A percentile compares a stretch with the other conserved stretches of the same genome.
Evolutionary conservation across 2,888 invertebrate genomes (phyloP).

Genomic region (Metellina segmentata): DNA sequence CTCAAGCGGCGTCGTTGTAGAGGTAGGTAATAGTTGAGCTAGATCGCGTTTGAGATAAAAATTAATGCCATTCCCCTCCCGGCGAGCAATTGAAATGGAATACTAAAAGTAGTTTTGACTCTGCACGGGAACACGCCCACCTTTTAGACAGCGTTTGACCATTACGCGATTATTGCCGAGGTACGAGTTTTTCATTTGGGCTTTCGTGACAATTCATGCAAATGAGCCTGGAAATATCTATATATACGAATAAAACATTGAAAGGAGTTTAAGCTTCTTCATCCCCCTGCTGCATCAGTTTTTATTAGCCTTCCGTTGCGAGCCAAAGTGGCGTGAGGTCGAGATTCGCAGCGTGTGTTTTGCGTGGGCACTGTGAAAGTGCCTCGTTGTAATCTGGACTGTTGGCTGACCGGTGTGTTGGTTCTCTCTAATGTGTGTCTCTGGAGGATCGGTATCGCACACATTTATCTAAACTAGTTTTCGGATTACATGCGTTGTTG

Average conservation of each 20-base stretch:
- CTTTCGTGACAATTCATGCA: constrained; percentile 57
- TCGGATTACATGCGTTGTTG: not conserved
- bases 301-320: too few species aligned
- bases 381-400: not conserved
- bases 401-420: not conserved
- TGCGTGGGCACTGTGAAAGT: too few species aligned
- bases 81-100: constrained; percentile 54
- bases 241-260: constrained; percentile 18
- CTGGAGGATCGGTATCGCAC: not conserved
- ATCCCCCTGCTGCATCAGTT: not conserved
- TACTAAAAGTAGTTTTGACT: constrained; percentile 41
- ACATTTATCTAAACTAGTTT: not conserved
- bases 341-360: too few species aligned
- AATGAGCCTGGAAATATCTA: constrained; percentile 37
- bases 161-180: constrained; percentile 59
- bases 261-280: constrained; percentile 47
- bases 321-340: too few species aligned
- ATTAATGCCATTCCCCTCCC: constrained; percentile 24
- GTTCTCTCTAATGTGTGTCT: not conserved
- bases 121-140: constrained; percentile 39
- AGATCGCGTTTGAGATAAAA: constrained; percentile 44
- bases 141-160: constrained; percentile 60
- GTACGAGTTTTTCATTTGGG: constrained; percentile 4
- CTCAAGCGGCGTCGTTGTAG: not conserved
- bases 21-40: not conserved